Conservation (phyloP, 1,140 invertebrate species). For the Aphaenogaster ashmeadi region DNA sequence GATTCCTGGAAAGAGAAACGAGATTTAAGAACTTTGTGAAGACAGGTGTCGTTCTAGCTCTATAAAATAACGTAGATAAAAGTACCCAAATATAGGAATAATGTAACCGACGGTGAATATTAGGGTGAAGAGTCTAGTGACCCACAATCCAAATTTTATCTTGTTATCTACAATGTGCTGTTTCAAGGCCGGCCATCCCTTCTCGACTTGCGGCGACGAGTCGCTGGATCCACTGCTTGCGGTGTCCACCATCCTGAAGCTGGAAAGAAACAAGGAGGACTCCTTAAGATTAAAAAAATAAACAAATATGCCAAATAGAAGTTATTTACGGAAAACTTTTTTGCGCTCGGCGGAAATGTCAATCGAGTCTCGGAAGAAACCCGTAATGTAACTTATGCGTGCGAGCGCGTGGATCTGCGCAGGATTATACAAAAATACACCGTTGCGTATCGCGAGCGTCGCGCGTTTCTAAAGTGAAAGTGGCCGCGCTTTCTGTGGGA, state of each 20-base stretch:
- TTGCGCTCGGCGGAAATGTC: neutral
- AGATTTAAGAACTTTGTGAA: neutral
- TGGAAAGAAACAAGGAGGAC: neutral
- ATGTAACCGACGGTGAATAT: constrained; percentile 95
- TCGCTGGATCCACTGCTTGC: constrained; percentile 70
- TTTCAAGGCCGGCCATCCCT: constrained; percentile 89
- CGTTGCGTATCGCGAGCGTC: neutral
- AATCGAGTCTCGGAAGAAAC: neutral
- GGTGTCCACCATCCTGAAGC: constrained; percentile 82
- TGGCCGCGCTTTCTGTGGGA: constrained; percentile 1
- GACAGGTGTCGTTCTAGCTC: neutral
- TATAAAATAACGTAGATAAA: constrained; percentile 59
- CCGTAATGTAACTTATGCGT: neutral
- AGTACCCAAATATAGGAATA: constrained; percentile 96
- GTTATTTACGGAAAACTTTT: neutral
- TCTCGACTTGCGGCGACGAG: constrained; percentile 75
- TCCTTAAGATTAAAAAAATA: neutral
- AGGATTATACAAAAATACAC: neutral
- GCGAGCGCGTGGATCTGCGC: neutral
- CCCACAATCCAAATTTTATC: constrained; percentile 94
- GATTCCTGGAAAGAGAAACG: constrained; percentile 89
- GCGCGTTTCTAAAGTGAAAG: constrained; percentile 56
- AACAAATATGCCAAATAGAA: neutral
- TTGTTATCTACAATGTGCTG: constrained; percentile 93
- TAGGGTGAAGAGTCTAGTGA: constrained; percentile 93